Conservation (phyloP, 2,113 vertebrate species). For the Pyrgilauda ruficollis region DNA sequence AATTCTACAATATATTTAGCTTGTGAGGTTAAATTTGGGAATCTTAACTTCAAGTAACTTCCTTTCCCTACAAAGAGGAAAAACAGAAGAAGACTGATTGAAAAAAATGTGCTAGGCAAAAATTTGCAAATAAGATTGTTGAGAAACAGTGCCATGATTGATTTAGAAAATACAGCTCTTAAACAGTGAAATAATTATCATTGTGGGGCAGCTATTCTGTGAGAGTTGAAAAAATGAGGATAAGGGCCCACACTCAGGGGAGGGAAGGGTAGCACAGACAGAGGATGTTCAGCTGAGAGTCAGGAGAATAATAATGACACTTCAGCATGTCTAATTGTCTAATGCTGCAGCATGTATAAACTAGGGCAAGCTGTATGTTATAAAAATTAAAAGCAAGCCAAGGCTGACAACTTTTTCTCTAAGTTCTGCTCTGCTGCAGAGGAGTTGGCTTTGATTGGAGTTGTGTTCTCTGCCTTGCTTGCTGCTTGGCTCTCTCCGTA, state of each 20-base stretch:
- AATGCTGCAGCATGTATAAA: constrained; percentile 33
- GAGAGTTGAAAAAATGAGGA: constrained; percentile 31
- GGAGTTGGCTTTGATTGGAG: neutral
- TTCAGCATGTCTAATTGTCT: constrained; percentile 66
- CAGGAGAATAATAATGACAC: constrained; percentile 33
- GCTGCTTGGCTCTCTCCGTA: neutral
- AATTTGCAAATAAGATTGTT: neutral
- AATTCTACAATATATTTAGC: neutral
- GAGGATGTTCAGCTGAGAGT: neutral
- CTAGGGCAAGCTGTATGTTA: constrained; percentile 38
- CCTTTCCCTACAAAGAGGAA: neutral
- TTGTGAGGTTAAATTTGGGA: neutral
- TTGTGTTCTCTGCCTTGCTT: neutral
- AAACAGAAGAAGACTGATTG: neutral
- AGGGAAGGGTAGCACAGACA: neutral
- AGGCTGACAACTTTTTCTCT: neutral
- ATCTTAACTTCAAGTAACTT: neutral
- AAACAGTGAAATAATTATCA: neutral
- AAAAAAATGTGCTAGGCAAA: neutral
- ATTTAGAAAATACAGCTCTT: neutral
- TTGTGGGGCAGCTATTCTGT: neutral
- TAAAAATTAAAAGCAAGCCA: constrained; percentile 38
- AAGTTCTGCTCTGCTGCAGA: neutral
- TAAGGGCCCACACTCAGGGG: neutral
- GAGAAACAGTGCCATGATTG: neutral